Conservation (phyloP, 2,888 invertebrate genomes). For the Cerceris rybyensis region DNA sequence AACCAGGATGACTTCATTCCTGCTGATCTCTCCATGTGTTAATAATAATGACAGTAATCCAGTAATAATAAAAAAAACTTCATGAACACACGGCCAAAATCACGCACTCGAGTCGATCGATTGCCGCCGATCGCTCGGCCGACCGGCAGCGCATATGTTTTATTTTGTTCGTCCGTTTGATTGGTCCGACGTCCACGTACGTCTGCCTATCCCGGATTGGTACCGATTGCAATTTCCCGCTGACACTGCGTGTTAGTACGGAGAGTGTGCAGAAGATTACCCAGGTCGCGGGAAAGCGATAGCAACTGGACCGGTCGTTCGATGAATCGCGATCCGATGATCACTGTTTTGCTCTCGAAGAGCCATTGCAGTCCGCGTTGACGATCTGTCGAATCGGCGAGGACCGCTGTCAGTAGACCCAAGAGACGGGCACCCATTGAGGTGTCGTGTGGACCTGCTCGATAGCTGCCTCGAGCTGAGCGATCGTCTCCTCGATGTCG, state of each 20-base stretch:
- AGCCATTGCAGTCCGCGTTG: constrained; percentile 77
- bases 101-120: constrained; percentile 70
- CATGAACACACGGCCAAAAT: constrained; percentile 79
- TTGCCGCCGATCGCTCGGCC: constrained; percentile 49
- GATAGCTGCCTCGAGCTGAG: constrained; percentile 94
- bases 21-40: constrained; percentile 33
- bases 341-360: constrained; percentile 78
- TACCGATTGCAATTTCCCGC: constrained; percentile 10
- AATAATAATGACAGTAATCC: constrained; percentile 33
- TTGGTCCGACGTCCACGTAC: constrained; percentile 51
- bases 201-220: constrained; percentile 32
- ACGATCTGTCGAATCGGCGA: constrained; percentile 76
- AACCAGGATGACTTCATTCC: constrained; percentile 27
- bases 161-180: constrained; percentile 30
- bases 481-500: constrained; percentile 99
- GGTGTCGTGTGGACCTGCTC: constrained; percentile 95
- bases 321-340: constrained; percentile 52
- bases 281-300: constrained; percentile 27
- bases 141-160: constrained; percentile 39
- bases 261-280: constrained; percentile 16
- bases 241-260: constrained; percentile 22
- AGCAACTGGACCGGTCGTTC: constrained; percentile 50
- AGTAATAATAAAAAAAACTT: constrained; percentile 52
- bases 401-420: constrained; percentile 94
- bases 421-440: constrained; percentile 98